Evolutionary conservation across 2,113 vertebrate genomes (phyloP), one percentile per base, ranked within the genome.

Genomic region (Brachionichthys hirsutus): DNA sequence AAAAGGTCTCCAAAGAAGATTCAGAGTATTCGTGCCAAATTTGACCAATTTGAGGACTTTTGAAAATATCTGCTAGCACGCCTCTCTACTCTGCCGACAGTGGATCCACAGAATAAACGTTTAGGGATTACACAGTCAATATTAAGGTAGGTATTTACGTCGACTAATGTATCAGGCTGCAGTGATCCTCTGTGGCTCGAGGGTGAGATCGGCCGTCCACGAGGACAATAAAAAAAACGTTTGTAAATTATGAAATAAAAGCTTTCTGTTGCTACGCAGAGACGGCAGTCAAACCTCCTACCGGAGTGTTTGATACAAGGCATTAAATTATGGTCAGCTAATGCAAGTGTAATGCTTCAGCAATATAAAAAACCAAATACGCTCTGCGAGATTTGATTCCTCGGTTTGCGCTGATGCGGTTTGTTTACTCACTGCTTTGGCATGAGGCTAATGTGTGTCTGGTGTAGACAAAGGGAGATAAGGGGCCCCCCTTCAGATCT

Each of bases 401-500:
- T 4, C 30, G 22, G 20, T 43, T n/a, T 24, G 58, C 16, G 52
- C 41, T 38, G 58, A n/a, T 60, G 50, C 42, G 55, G 44, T 77
- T 53, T 59, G 62, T 82, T 79, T 77, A 34, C 46, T 58, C 55
- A 52, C n/a, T 36, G 65, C 58, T 62, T 71, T 83, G 67, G 75
- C 62, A 77, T 53, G 54, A 72, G 19, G 43, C 53, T 50, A 50
- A 41, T 45, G 48, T 70, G 65, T n/a, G 53, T 78, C 72, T 76
- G 61, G 34, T 62, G 14, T 13, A 67, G 41, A 88, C 71, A 85
- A 83, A 81, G 63, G 69, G n/a, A 34, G 34, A 70, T 2, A 40
- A 60, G 62, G 78, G 64, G n/a, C n/a, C n/a, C 75, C 75, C 81
- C 75, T 67, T 81, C 63, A 73, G 68, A 78, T 73, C 66, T 5